Percentiles rank a stretch among this genome's conserved stretches.
These are phyloP conservation scores for Amiota minor DNA, from an alignment of 2,888 invertebrate genomes.

Conservation along the genomic window DNA sequence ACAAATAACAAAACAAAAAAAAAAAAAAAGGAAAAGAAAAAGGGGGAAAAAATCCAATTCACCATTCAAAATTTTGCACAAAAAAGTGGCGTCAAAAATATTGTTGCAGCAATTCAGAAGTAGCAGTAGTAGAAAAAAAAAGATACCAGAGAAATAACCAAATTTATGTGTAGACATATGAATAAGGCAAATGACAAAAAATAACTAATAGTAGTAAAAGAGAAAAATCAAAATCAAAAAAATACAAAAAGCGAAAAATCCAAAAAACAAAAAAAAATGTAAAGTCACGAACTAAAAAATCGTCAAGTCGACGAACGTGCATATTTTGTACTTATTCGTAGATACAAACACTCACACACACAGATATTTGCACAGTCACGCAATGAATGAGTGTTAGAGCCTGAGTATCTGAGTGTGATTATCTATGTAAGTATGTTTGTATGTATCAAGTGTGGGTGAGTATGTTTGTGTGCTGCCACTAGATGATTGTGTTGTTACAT, in stretches of 20 bases:
- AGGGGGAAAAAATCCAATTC: background rate
- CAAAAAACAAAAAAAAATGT: conserved; percentile 18
- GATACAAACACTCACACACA: background rate
- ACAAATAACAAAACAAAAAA: background rate
- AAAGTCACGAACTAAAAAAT: conserved; percentile 7
- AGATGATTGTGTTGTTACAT: conserved; percentile 27
- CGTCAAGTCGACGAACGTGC: conserved; percentile 13
- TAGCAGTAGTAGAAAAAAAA: no score
- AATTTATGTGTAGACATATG: background rate
- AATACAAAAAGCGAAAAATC: background rate
- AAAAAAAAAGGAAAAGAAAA: background rate
- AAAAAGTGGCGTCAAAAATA: conserved; percentile 30
- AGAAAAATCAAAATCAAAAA: background rate
- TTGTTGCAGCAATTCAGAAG: background rate
- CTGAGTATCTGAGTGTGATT: background rate
- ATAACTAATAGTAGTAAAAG: background rate
- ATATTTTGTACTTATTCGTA: conserved; percentile 29
- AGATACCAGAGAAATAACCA: no score
- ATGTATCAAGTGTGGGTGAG: conserved; percentile 35
- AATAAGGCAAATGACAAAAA: background rate
- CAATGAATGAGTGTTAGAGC: background rate
- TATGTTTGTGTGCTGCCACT: conserved; percentile 35
- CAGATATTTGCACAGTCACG: conserved; percentile 20
- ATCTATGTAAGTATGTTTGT: background rate
- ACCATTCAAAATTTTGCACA: conserved; percentile 12